These are phyloP conservation scores for Oscheius sp. DNA, from an alignment of 2,888 invertebrate genomes.

Conservation along the genomic window DNA sequence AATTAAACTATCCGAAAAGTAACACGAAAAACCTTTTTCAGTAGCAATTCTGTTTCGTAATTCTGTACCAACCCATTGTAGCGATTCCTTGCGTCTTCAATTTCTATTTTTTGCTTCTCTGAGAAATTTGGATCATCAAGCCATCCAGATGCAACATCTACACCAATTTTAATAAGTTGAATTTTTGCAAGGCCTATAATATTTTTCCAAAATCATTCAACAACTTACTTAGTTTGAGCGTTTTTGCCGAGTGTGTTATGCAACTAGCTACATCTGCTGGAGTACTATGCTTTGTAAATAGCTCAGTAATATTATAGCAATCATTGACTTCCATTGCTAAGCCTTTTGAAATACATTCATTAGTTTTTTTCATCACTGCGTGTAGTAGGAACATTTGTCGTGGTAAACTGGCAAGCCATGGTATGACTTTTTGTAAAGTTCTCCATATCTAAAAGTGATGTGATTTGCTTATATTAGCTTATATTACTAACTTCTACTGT, in stretches of 20 bases:
- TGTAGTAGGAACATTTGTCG: conserved; percentile 38
- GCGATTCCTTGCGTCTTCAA: conserved; percentile 37
- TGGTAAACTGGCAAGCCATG: conserved; percentile 39
- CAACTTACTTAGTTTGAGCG: conserved; percentile 37
- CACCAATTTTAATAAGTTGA: conserved; percentile 41
- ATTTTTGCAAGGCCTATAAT: conserved; percentile 39
- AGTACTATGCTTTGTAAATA: not conserved
- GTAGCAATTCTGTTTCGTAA: conserved; percentile 41
- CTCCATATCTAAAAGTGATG: conserved; percentile 33
- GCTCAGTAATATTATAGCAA: not conserved
- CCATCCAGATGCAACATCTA: conserved; percentile 40
- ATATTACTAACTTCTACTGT: conserved; percentile 8
- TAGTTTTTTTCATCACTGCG: conserved; percentile 31
- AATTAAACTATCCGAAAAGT: not conserved
- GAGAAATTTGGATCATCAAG: not conserved
- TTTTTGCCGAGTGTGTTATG: conserved; percentile 41
- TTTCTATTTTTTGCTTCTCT: conserved; percentile 26
- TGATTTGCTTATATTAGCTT: not conserved
- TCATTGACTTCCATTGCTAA: not conserved
- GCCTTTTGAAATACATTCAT: conserved; percentile 17
- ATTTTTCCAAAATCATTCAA: not conserved
- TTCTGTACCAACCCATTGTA: conserved; percentile 41
- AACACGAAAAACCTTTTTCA: conserved; percentile 36
- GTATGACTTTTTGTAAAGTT: conserved; percentile 27
- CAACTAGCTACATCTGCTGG: conserved; percentile 38